A percentile compares a stretch with the other conserved stretches of the same genome.
phyloP scores from a whole-genome alignment of 2,888 invertebrate species.

The Dusona sp. region DNA sequence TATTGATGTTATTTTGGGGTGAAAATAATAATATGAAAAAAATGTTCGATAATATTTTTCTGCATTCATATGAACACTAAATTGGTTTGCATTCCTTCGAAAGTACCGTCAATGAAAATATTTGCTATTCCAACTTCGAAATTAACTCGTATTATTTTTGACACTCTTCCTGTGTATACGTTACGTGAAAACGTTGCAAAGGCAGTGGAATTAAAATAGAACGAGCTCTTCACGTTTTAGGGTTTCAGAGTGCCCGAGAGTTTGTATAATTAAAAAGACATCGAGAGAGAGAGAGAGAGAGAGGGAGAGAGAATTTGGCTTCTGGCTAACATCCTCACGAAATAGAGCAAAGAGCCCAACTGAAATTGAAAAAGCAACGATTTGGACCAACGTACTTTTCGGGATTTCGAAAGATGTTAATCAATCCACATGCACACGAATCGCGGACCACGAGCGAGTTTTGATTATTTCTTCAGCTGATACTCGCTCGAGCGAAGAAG shows the following conservation, averaged over 20 bases:
- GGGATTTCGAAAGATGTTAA: slow-evolving; percentile 56
- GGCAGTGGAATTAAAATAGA: slow-evolving; percentile 57
- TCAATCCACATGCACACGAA: slow-evolving; percentile 33
- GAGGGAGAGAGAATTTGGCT: slow-evolving; percentile 10
- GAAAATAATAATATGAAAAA: too few species aligned
- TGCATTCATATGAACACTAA: too few species aligned
- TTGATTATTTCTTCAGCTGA: slow-evolving; percentile 81
- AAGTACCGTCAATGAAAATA: not conserved
- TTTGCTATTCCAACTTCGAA: not conserved
- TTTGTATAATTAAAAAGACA: slow-evolving; percentile 54
- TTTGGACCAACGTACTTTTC: slow-evolving; percentile 38
- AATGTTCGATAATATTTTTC: too few species aligned
- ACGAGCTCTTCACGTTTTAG: slow-evolving; percentile 17
- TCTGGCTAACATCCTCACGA: slow-evolving; percentile 61
- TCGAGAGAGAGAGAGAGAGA: not conserved
- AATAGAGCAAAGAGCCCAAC: slow-evolving; percentile 35
- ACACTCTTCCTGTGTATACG: not conserved
- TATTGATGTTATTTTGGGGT: too few species aligned
- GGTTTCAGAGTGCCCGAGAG: slow-evolving; percentile 16
- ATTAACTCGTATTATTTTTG: not conserved
- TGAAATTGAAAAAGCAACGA: slow-evolving; percentile 47
- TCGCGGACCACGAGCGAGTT: slow-evolving; percentile 19
- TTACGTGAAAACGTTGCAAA: slow-evolving; percentile 4
- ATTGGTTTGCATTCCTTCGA: too few species aligned
- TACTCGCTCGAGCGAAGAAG: slow-evolving; percentile 62